Evolutionary conservation across 2,797 vertebrate species (phyloP).

Genomic region (Microctenopoma lineatum): DNA sequence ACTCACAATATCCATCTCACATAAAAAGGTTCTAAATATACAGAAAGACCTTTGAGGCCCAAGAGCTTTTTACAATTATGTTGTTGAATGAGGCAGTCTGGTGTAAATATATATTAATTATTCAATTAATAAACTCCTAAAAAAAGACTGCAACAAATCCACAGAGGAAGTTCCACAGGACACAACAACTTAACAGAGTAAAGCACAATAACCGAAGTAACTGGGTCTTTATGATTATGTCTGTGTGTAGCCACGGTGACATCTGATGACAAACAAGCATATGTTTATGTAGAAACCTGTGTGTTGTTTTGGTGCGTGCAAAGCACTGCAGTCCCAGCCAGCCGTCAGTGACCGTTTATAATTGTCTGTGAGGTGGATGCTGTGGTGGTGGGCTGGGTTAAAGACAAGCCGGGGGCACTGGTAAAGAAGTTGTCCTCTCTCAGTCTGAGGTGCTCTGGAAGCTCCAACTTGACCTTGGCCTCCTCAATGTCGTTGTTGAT

Average conservation of each 20-base stretch:
- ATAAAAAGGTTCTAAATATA: slow-evolving; percentile 20
- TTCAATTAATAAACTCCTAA: slow-evolving; percentile 6
- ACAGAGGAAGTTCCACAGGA: slow-evolving; percentile 12
- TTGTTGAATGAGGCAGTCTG: slow-evolving; percentile 17
- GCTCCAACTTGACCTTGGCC: slow-evolving; percentile 88
- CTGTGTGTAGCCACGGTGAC: slow-evolving; percentile 19
- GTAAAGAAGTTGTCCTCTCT: slow-evolving; percentile 92
- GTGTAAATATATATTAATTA: slow-evolving; percentile 27
- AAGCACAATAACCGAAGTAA: slow-evolving; percentile 15
- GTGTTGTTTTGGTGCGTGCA: slow-evolving; percentile 2
- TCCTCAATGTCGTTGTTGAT: slow-evolving; percentile 93
- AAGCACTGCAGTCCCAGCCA: slow-evolving; percentile 32
- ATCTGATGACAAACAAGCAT: slow-evolving; percentile 7
- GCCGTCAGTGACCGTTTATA: slow-evolving; percentile 87
- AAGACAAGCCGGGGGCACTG: slow-evolving; percentile 42
- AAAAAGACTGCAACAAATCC: slow-evolving; percentile 4
- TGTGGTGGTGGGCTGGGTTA: slow-evolving; percentile 48
- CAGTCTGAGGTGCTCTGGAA: slow-evolving; percentile 90
- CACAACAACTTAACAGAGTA: slow-evolving; percentile 3
- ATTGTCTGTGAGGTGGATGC: slow-evolving; percentile 77
- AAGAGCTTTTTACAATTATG: slow-evolving; percentile 7
- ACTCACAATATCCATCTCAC: slow-evolving; percentile 2
- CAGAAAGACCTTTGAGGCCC: slow-evolving; percentile 8
- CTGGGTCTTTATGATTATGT: slow-evolving; percentile 12
- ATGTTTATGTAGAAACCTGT: background rate